These are phyloP conservation scores for Galemys pyrenaicus DNA, from an alignment of 2,113 vertebrate species.

Conservation along the genomic window DNA sequence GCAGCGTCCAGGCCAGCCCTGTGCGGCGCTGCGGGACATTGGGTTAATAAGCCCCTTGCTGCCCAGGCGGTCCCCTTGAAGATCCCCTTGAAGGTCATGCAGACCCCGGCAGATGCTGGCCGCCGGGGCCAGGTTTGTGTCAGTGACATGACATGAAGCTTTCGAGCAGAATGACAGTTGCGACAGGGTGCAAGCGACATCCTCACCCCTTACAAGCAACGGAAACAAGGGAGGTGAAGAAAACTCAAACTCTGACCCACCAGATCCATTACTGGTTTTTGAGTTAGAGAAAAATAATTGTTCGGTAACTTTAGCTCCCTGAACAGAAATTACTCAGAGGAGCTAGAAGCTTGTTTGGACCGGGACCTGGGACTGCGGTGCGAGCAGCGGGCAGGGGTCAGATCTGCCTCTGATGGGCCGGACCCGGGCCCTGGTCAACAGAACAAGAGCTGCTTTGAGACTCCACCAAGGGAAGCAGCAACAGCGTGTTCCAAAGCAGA, in stretches of 20 bases:
- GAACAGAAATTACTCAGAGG: slow-evolving; percentile 78
- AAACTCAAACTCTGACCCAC: neutral
- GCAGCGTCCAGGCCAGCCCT: neutral
- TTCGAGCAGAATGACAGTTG: neutral
- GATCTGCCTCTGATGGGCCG: slow-evolving; percentile 39
- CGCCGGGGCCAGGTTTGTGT: neutral
- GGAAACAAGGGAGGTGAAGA: neutral
- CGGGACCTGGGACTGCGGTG: slow-evolving; percentile 72
- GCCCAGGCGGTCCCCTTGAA: neutral
- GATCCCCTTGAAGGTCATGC: neutral
- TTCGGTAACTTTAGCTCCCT: slow-evolving; percentile 74
- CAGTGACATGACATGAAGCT: too few species aligned
- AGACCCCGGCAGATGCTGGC: neutral
- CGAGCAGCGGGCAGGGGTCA: slow-evolving; percentile 47
- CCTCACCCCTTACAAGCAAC: neutral
- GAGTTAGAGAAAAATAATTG: slow-evolving; percentile 48
- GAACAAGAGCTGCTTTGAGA: neutral
- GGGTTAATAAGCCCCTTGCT: neutral
- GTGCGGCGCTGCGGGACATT: neutral
- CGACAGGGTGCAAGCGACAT: neutral
- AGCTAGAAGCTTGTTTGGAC: slow-evolving; percentile 71
- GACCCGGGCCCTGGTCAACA: neutral
- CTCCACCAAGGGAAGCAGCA: neutral
- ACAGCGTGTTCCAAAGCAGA: neutral
- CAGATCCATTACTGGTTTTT: slow-evolving; percentile 46